Evolutionary conservation across 2,797 vertebrate genomes (phyloP), one percentile per base, ranked within the genome.

Genomic region (Myotis findleyi): DNA sequence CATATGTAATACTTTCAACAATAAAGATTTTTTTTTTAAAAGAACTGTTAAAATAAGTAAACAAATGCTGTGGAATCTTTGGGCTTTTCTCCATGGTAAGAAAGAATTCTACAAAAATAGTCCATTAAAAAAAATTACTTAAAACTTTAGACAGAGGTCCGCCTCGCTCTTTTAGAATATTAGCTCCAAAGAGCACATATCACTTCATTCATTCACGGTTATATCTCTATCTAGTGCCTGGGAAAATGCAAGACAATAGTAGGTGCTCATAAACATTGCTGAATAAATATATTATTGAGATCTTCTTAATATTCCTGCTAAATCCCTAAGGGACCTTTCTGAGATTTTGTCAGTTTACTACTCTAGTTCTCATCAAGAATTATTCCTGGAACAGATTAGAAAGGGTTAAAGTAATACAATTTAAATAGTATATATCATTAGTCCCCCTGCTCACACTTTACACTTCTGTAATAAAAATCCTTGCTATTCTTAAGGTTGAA

Each of bases 341-440:
- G 21, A 91, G 49, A n/a, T 82, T 79, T 38, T 87, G 51, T 47
- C 25, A 64, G 47, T 85, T 55, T 1, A 71, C 21, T 23, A 82
- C 23, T 68, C 25, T 68, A n/a, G 12, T 44, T 90, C 92, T 91
- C 33, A 92, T 64, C 17, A 86, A 79, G 41, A 83, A 79, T 44
- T 64, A 62, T 53, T 85, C 21, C n/a, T 38, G 36, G 6, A 83
- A 94, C 2, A 83, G 57, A 87, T 88, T 21, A 47, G 59, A 83
- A 72, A 86, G 57, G 14, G 87, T 59, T 95, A 47, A 83, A 89
- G 90, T 68, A 93, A 91, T 20, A 82, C 4, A 91, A 76, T 71
- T 80, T 85, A 95, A 76, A 47, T 68, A 68, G 64, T 59, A 64
- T 36, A 2, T 23, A 53, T 44, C 27, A 55, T 66, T 41, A 53